phyloP scores from a whole-genome alignment of 2,888 invertebrate species.

The Drosophila limbata region DNA sequence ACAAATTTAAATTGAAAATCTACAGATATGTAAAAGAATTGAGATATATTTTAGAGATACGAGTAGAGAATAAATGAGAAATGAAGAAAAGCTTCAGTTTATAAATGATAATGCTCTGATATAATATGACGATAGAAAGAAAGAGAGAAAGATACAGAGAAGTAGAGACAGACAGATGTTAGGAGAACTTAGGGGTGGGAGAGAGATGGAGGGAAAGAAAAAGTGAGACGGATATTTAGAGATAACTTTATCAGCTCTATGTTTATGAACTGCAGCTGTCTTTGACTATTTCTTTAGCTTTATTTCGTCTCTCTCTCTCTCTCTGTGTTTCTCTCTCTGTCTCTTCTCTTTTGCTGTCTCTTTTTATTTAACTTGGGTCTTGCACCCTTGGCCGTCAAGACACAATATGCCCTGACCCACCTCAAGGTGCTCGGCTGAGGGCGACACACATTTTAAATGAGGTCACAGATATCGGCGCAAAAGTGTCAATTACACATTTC shows the following conservation, averaged over 20 bases:
- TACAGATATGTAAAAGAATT: neutral
- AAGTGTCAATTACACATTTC: slow-evolving; percentile 79
- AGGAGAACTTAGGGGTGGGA: neutral
- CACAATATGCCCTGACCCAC: slow-evolving; percentile 67
- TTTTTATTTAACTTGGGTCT: neutral
- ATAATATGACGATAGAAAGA: no score
- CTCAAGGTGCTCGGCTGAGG: slow-evolving; percentile 57
- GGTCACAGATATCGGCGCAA: slow-evolving; percentile 77
- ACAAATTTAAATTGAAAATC: neutral
- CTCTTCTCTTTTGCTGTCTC: neutral
- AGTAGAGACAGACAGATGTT: neutral
- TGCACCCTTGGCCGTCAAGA: slow-evolving; percentile 49
- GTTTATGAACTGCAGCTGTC: slow-evolving; percentile 8
- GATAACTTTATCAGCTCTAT: neutral
- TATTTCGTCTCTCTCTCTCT: neutral
- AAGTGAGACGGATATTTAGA: neutral
- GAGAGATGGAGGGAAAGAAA: neutral
- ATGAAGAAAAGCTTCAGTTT: no score
- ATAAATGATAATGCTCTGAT: no score
- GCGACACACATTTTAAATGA: slow-evolving; percentile 77
- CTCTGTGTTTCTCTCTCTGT: neutral
- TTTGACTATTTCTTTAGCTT: neutral
- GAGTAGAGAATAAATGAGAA: no score
- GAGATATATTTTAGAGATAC: no score
- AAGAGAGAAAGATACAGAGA: no score